A percentile compares a stretch with the other conserved stretches of the same genome.
Conservation (phyloP, 2,113 vertebrate genomes). For the Girardinichthys multiradiatus region DNA sequence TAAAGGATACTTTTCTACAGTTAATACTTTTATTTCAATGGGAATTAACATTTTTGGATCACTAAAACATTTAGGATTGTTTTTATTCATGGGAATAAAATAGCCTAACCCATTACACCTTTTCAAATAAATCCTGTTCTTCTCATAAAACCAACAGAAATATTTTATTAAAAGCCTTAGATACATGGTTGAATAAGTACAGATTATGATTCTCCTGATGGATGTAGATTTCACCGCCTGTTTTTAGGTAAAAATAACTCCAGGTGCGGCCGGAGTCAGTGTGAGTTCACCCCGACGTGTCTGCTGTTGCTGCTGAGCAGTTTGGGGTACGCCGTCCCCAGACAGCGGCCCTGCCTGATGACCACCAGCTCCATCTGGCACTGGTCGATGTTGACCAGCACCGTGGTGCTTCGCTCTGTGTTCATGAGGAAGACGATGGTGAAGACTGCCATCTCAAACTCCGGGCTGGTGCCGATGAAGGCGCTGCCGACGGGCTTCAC, state of each 20-base stretch:
- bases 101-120: neutral
- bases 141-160: neutral
- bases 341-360: conserved; percentile 79
- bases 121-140: neutral
- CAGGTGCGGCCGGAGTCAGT: conserved; percentile 17
- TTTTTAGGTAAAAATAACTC: neutral
- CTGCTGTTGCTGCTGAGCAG: conserved; percentile 82
- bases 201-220: neutral
- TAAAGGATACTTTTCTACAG: neutral
- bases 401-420: conserved; percentile 76
- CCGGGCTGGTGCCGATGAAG: conserved; percentile 87
- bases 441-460: conserved; percentile 89
- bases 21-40: neutral
- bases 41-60: neutral
- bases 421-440: conserved; percentile 85
- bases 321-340: conserved; percentile 86
- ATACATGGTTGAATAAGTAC: neutral
- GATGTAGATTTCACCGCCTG: neutral
- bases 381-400: conserved; percentile 84
- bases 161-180: neutral
- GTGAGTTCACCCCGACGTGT: conserved; percentile 38
- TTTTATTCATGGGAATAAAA: neutral
- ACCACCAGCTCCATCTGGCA: conserved; percentile 86
- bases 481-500: conserved; percentile 85
- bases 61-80: neutral